Percentiles rank a stretch among this genome's conserved stretches.
phyloP scores from a whole-genome alignment of 2,888 invertebrate genomes.

The Acholoe squamosa region DNA sequence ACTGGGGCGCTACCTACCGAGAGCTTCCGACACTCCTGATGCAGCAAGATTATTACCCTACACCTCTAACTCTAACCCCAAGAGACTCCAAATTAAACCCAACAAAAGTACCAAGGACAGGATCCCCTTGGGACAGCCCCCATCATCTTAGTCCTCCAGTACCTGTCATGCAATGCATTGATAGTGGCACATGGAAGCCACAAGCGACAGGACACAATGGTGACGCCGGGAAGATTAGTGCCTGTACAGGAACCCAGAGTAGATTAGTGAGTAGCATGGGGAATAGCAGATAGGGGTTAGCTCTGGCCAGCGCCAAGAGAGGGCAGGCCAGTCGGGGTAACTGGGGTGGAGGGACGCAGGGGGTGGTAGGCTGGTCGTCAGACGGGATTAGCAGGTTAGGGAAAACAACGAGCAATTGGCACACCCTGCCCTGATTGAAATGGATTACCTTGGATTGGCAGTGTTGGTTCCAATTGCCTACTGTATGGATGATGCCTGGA shows the following conservation, averaged over 20 bases:
- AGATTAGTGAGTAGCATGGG: neutral
- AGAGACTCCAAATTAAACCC: neutral
- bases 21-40: neutral
- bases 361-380: neutral
- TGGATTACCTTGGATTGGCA: neutral
- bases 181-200: too few relatives aligned
- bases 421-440: neutral
- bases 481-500: neutral
- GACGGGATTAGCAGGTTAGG: constrained; percentile 5
- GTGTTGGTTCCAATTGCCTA: neutral
- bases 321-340: constrained; percentile 12
- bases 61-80: neutral
- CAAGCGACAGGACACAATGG: neutral
- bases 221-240: neutral
- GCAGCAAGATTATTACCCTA: neutral
- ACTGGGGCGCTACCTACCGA: constrained; percentile 9
- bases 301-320: neutral
- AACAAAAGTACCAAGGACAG: neutral
- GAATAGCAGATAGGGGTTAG: neutral
- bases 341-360: constrained; percentile 8
- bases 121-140: neutral
- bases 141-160: neutral
- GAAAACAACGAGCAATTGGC: constrained; percentile 39
- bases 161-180: neutral
- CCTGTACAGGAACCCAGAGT: neutral